Evolutionary conservation across 2,113 vertebrate genomes (phyloP).

Genomic region (Myrmecobius fasciatus): DNA sequence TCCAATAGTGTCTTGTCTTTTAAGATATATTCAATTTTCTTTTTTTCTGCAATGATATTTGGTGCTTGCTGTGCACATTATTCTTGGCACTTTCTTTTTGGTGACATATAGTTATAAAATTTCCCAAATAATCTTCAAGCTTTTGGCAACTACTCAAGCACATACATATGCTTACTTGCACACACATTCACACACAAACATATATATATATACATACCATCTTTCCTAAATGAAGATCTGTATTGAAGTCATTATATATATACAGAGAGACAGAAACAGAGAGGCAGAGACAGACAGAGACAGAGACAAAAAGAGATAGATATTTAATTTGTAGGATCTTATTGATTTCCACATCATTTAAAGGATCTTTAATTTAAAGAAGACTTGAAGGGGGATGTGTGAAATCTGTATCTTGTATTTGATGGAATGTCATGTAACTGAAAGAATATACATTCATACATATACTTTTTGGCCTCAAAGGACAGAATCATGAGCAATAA

Average conservation of each 20-base stretch:
- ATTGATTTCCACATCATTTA: no score
- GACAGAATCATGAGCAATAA: neutral
- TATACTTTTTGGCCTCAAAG: neutral
- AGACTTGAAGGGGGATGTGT: no score
- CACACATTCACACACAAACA: neutral
- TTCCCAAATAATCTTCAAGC: neutral
- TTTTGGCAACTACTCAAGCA: neutral
- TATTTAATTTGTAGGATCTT: no score
- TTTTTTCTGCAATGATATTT: neutral
- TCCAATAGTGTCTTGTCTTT: neutral
- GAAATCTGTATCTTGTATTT: neutral
- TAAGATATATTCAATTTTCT: neutral
- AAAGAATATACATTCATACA: neutral
- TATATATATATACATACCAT: neutral
- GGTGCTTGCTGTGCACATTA: neutral
- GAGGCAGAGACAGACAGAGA: no score
- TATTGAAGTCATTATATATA: no score
- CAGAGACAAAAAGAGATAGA: no score
- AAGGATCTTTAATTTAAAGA: no score
- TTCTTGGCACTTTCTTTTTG: neutral
- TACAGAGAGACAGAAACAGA: no score
- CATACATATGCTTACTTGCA: neutral
- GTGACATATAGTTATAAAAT: neutral
- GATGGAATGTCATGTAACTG: neutral
- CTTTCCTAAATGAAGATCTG: neutral